Base-by-base conservation (phyloP, 2,888 invertebrate species). In the Campopleginae sp. region DNA sequence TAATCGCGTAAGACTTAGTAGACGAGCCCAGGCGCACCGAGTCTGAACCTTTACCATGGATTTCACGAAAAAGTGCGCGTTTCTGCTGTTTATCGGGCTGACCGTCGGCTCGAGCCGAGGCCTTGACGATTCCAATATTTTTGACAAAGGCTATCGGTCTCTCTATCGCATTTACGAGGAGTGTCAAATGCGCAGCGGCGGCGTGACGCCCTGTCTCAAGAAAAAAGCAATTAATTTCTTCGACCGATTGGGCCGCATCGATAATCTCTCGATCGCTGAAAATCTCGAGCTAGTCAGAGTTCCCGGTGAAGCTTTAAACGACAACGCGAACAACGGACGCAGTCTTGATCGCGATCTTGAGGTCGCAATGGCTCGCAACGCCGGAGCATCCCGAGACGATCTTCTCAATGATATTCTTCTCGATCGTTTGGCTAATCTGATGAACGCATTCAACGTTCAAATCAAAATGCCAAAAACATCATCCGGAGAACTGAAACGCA, bases 151-250 rank as follows among this genome's bases (percentile, higher is more conserved):
- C 81, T 94, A 97, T 89, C 95, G 96, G 84, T 95, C 96, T 66
- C 93, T 96, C 6, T 94, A 96, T 90, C 96, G 96, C 90, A 95
- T 97, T 86, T 97, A 97, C 93, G 97, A 97, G 89, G 97, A 97
- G 89, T 97, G 97, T 91, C 95, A 95, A 86, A 95, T 95, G 86
- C 94, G 96, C 0, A 96, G 96, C 84, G 94, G 94, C 83, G 97
- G 96, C 70, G 94, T 97, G 76, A 94, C 96, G 76, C 96, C 96
- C 33, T 97, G 97, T 92, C 94, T 97, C 74, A 97, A 97, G 94
- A 97, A 97, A 93, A 97, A 97, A 91, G 97, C 97, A 0, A 96
- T 97, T 81, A 94, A 96, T 1, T 97, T 97, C 92, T 96, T 97
- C 88, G 97, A 97, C 90, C 95, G 97, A 71, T 95, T 97, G 38